phyloP scores from a whole-genome alignment of 2,113 vertebrate genomes.

The Carassius carassius region DNA sequence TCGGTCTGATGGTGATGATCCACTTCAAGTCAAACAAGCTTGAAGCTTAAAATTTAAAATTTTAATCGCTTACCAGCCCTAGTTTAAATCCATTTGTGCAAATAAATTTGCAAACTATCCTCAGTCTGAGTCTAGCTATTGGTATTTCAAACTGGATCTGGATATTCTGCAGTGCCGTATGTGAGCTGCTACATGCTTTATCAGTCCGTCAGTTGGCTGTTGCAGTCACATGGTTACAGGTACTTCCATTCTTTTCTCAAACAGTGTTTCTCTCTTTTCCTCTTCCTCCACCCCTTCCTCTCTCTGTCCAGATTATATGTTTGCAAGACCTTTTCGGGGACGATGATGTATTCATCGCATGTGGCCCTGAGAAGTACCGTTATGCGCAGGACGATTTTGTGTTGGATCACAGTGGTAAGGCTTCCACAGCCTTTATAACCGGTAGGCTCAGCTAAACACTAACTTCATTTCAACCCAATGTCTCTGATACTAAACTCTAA shows the following conservation, averaged over 20 bases:
- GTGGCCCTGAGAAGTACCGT: constrained; percentile 93
- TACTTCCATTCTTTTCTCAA: constrained; percentile 29
- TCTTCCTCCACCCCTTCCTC: neutral
- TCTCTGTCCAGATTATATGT: constrained; percentile 81
- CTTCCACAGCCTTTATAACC: constrained; percentile 69
- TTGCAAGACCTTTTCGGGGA: constrained; percentile 98
- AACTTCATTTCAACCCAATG: constrained; percentile 55
- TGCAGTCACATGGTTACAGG: constrained; percentile 14
- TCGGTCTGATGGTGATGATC: no score
- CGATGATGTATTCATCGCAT: constrained; percentile 96
- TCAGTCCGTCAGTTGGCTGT: neutral
- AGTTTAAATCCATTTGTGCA: no score
- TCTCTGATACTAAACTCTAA: neutral
- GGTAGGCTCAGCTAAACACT: constrained; percentile 70
- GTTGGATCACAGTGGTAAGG: constrained; percentile 95
- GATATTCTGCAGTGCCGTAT: neutral
- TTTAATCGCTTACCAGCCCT: no score
- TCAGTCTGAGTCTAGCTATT: neutral
- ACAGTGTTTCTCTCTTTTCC: neutral
- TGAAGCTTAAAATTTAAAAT: no score
- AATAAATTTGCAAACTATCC: no score
- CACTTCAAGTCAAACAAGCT: no score
- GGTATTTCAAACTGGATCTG: neutral
- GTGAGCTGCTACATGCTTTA: constrained; percentile 5
- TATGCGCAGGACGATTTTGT: constrained; percentile 98